Evolutionary conservation across 1,140 invertebrate genomes (phyloP), one percentile per base, ranked within the genome.

Genomic region (Subanguina moxae): DNA sequence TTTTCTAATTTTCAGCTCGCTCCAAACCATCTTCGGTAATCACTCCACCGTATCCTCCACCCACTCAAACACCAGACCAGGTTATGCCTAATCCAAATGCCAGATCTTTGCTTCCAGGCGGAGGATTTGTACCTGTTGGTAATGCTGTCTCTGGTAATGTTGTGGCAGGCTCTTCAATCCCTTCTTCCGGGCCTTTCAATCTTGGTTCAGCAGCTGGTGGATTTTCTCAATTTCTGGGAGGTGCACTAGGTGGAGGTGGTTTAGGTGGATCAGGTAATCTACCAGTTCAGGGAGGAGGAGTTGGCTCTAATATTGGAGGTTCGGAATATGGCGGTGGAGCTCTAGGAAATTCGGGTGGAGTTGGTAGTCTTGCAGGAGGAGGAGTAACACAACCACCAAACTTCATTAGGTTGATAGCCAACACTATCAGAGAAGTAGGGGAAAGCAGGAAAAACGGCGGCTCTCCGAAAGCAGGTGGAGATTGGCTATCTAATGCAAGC

Each of bases 341-440:
- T 52, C 23, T 48, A n/a, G 64, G 58, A 21, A 25, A 52, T 52
- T 28, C 38, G 52, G 67, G 27, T 21, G 45, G 25, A 28, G 59
- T 15, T 28, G 65, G 38, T 23, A 58, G 28, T 38, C 32, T 38
- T 38, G 32, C 32, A 5, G 32, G 25, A 30, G 27, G 38, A 46
- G 45, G 46, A 68, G 73, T 71, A 1, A 71, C 76, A 42, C 74
- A 76, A 17, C 70, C 65, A 45, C 70, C 72, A 9, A 72, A 78
- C 21, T 75, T 76, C 42, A 74, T 76, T 52, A 57, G 76, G 9
- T 65, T 76, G 30, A 76, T 76, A 28, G 66, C 74, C 8, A 76
- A 76, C 30, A 78, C 74, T 17, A 70, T 76, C 9, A 42, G 71
- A n/a, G 68, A 78, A 61, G 75, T 76, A 25, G 58, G 74, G 42